Conservation (phyloP, 1,140 invertebrate species). For the Monochamus saltuarius region DNA sequence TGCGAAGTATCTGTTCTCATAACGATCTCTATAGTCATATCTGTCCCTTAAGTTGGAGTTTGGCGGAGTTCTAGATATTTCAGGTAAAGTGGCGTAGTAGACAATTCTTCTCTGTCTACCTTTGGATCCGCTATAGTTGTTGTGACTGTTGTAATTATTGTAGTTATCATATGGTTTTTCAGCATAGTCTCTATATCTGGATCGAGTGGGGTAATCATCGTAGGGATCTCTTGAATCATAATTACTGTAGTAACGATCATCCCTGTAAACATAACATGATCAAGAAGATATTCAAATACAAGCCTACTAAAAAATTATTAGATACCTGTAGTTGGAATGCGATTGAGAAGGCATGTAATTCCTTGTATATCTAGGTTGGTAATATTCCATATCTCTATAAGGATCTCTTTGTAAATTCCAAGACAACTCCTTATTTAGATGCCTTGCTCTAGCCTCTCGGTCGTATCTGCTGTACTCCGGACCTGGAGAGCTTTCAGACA, state of each 20-base stretch:
- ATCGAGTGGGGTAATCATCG: too few species aligned
- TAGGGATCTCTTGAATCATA: constrained; percentile 11
- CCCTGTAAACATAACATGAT: constrained; percentile 10
- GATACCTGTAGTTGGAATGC: constrained; percentile 16
- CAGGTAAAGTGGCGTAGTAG: constrained; percentile 56
- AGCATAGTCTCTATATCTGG: too few species aligned
- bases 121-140: too few species aligned
- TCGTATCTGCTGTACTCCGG: constrained; percentile 23
- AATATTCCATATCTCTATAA: constrained; percentile 8
- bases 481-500: constrained; percentile 27
- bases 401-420: constrained; percentile 3
- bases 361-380: constrained; percentile 1
- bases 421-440: constrained; percentile 15
- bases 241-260: constrained; percentile 15
- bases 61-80: constrained; percentile 52
- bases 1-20: constrained; percentile 34
- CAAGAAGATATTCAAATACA: background rate
- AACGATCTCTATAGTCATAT: constrained; percentile 28
- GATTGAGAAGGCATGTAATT: background rate
- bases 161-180: too few species aligned
- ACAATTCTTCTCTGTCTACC: constrained; percentile 50
- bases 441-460: constrained; percentile 30
- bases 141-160: too few species aligned
- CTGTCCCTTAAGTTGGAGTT: constrained; percentile 37
- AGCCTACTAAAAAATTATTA: background rate